Conservation (phyloP, 2,113 vertebrate genomes). For the Saiga tatarica region DNA sequence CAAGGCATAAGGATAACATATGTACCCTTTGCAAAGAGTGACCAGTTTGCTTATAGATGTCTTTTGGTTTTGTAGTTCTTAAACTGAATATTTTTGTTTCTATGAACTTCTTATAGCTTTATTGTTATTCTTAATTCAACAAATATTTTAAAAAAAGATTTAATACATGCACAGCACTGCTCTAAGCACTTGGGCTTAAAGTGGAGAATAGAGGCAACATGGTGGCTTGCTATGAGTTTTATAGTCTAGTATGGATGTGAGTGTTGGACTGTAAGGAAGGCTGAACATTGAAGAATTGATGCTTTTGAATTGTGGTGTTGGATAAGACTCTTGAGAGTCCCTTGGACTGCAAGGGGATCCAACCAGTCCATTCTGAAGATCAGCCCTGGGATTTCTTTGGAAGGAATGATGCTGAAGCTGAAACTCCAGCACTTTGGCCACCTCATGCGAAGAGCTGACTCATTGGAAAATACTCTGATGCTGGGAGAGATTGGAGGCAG, state of each 20-base stretch:
- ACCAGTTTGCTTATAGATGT: background rate
- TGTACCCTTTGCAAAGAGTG: background rate
- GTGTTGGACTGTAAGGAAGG: background rate
- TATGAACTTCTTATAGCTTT: background rate
- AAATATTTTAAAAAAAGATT: background rate
- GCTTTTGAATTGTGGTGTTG: background rate
- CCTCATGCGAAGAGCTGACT: background rate
- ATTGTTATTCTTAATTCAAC: background rate
- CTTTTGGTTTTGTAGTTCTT: conserved; percentile 1
- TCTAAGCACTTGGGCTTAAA: background rate
- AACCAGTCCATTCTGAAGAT: no score
- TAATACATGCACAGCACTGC: background rate
- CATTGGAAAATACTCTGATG: background rate
- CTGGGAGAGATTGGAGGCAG: background rate
- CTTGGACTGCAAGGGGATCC: background rate
- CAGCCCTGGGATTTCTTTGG: no score
- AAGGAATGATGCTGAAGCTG: background rate
- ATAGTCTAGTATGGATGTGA: background rate
- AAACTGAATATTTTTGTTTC: background rate
- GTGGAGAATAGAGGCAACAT: background rate
- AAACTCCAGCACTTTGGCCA: background rate
- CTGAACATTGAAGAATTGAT: background rate
- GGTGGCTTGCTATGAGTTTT: background rate
- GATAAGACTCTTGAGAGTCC: background rate
- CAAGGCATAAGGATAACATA: background rate